These are phyloP conservation scores for Magallana nippona DNA, from an alignment of 2,888 invertebrate genomes.

Conservation along the genomic window DNA sequence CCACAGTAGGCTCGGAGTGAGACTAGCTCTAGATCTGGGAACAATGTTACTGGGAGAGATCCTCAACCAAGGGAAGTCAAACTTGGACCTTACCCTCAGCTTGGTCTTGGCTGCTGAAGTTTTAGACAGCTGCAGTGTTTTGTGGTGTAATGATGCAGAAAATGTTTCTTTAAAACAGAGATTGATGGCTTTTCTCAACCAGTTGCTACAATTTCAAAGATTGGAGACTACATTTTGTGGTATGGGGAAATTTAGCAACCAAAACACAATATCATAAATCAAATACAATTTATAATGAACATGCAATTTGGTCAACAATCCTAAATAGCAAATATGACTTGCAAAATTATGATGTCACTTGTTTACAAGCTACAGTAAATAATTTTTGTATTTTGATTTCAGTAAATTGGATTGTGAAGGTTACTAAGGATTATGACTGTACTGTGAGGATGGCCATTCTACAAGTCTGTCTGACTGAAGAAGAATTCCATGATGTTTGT, in stretches of 20 bases:
- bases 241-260: not conserved
- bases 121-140: not conserved
- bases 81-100: not conserved
- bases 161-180: not conserved
- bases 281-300: not conserved
- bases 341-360: too few relatives aligned
- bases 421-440: not conserved
- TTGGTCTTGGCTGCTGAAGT: not conserved
- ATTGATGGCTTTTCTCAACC: not conserved
- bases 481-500: slow-evolving; percentile 13
- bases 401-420: not conserved
- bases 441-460: not conserved
- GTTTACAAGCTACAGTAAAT: too few relatives aligned
- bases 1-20: not conserved
- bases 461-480: slow-evolving; percentile 4
- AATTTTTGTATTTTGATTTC: not conserved
- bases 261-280: not conserved
- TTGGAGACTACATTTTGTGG: not conserved
- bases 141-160: not conserved
- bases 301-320: not conserved
- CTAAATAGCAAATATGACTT: too few relatives aligned
- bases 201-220: not conserved
- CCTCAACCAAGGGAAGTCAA: not conserved
- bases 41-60: not conserved
- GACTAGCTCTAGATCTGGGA: slow-evolving; percentile 8